phyloP scores from a whole-genome alignment of 2,797 vertebrate genomes.

The Enteromius fasciolatus region DNA sequence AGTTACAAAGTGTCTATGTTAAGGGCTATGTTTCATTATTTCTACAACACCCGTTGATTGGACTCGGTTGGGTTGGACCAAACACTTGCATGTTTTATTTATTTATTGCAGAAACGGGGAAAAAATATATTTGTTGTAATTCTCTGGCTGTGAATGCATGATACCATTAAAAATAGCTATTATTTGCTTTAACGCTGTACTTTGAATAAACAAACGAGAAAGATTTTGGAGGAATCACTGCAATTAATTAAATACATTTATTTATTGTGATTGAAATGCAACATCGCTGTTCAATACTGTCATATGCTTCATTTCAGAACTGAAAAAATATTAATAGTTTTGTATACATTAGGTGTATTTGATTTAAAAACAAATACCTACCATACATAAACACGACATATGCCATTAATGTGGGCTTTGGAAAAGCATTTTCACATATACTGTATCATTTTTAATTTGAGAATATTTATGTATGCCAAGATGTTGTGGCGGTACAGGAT shows the following conservation, averaged over 20 bases:
- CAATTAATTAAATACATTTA: neutral
- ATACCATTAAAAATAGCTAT: neutral
- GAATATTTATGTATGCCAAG: neutral
- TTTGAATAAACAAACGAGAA: neutral
- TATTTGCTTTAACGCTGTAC: neutral
- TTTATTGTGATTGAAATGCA: neutral
- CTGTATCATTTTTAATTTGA: neutral
- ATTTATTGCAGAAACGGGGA: neutral
- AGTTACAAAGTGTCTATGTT: slow-evolving; percentile 67
- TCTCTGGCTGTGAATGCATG: slow-evolving; percentile 12
- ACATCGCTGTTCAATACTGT: neutral
- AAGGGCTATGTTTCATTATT: slow-evolving; percentile 75
- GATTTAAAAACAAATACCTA: neutral
- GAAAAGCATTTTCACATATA: neutral
- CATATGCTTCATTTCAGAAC: neutral
- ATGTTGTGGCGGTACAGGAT: slow-evolving; percentile 20
- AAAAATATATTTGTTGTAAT: neutral
- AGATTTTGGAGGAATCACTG: neutral
- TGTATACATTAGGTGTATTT: neutral
- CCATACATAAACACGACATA: neutral
- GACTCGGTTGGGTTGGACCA: neutral
- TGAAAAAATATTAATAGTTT: neutral
- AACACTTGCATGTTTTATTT: neutral
- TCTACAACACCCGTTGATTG: slow-evolving; percentile 3
- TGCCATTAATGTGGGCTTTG: slow-evolving; percentile 9